These are phyloP conservation scores for Dascyllus trimaculatus DNA, from an alignment of 2,113 vertebrate genomes.

Conservation along the genomic window DNA sequence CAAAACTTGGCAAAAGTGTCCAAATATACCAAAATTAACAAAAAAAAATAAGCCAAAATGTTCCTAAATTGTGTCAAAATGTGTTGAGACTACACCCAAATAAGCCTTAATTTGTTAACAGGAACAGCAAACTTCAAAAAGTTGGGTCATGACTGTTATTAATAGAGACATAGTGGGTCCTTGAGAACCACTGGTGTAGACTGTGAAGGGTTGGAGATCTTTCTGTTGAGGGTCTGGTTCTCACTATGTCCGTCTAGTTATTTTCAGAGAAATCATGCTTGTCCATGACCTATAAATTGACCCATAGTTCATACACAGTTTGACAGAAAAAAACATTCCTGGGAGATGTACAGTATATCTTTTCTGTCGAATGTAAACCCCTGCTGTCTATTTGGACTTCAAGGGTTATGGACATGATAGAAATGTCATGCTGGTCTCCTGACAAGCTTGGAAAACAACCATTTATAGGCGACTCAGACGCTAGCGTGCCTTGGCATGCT, in stretches of 20 bases:
- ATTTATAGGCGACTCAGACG: not conserved
- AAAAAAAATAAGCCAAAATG: no score
- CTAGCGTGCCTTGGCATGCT: conserved; percentile 16
- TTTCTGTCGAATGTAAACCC: conserved; percentile 13
- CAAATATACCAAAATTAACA: no score
- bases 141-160: no score
- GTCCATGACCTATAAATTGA: conserved; percentile 11
- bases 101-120: no score
- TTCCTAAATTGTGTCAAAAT: no score
- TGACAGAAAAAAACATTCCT: conserved; percentile 21
- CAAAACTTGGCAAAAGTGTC: no score
- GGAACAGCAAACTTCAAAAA: no score
- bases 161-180: no score
- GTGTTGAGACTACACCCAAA: no score
- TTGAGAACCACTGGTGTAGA: no score
- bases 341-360: conserved; percentile 4
- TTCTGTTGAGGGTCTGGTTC: not conserved
- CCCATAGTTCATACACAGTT: conserved; percentile 6
- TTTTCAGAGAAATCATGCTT: conserved; percentile 39
- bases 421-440: conserved; percentile 44
- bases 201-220: not conserved
- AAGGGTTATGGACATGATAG: conserved; percentile 8
- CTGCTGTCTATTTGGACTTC: conserved; percentile 29
- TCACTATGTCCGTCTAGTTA: conserved; percentile 11
- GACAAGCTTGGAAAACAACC: conserved; percentile 28